A percentile compares a stretch with the other conserved stretches of the same genome.
phyloP scores from a whole-genome alignment of 37 sponge, comb jelly and placozoan species.

The Spongilla lacustris region DNA sequence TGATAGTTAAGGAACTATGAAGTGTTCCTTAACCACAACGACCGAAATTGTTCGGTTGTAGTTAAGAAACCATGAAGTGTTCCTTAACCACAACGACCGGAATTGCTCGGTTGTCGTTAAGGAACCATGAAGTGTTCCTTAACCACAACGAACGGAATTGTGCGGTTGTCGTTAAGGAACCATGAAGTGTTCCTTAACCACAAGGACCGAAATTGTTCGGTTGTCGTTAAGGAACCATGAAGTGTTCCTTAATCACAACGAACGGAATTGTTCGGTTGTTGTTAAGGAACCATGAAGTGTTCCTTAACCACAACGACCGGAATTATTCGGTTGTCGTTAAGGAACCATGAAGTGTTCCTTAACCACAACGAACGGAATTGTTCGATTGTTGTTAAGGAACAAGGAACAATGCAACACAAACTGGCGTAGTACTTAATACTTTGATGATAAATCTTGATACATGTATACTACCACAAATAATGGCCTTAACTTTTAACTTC shows the following conservation, averaged over 20 bases:
- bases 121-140: background rate
- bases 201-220: background rate
- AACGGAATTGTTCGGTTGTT: background rate
- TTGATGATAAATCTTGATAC: background rate
- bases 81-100: background rate
- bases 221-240: background rate
- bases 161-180: background rate
- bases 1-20: background rate
- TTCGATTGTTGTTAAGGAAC: background rate
- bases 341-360: background rate
- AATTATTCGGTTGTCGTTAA: background rate
- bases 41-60: background rate
- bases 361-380: background rate
- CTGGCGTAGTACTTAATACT: background rate
- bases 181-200: conserved; percentile 1
- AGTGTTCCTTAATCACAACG: background rate
- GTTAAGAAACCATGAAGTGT: background rate
- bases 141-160: background rate
- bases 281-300: background rate
- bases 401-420: background rate
- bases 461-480: background rate
- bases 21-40: background rate
- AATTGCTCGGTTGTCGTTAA: background rate
- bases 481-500: background rate
- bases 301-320: background rate